phyloP scores from a whole-genome alignment of 1,140 invertebrate genomes.

The Meloidogyne chitwoodi region DNA sequence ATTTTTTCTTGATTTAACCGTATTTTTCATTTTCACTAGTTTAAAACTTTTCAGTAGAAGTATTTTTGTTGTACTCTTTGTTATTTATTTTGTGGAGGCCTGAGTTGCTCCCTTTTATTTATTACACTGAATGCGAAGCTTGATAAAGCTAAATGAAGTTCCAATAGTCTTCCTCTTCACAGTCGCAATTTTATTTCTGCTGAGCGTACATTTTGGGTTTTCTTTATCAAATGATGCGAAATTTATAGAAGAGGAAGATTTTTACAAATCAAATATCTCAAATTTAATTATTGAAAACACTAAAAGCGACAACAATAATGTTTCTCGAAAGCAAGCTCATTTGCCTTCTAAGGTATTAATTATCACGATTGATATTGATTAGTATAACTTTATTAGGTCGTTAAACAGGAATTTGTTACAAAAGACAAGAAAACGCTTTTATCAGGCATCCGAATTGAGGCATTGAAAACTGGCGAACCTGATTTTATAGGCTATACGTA shows the following conservation, averaged over 20 bases:
- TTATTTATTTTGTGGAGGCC: background rate
- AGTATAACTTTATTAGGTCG: background rate
- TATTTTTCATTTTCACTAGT: no score
- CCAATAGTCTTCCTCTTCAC: background rate
- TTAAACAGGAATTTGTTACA: conserved; percentile 40
- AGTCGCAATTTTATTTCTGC: background rate
- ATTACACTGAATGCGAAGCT: background rate
- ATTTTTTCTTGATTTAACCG: no score
- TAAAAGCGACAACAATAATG: background rate
- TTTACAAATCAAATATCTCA: background rate
- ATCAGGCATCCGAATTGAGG: conserved; percentile 47
- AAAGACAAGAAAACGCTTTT: conserved; percentile 45
- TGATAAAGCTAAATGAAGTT: background rate
- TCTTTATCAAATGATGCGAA: background rate
- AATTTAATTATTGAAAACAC: background rate
- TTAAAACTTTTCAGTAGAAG: background rate
- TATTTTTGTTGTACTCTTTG: background rate
- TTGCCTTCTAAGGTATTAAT: background rate
- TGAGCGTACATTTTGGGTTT: background rate
- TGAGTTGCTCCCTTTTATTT: background rate
- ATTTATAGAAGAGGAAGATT: background rate
- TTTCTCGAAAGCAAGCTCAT: background rate
- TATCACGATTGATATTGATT: background rate
- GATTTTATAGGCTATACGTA: conserved; percentile 53
- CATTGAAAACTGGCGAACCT: conserved; percentile 42